Evolutionary conservation across 1,140 invertebrate genomes (phyloP), one percentile per base, ranked within the genome.

Genomic region (Oryzaephilus surinamensis): DNA sequence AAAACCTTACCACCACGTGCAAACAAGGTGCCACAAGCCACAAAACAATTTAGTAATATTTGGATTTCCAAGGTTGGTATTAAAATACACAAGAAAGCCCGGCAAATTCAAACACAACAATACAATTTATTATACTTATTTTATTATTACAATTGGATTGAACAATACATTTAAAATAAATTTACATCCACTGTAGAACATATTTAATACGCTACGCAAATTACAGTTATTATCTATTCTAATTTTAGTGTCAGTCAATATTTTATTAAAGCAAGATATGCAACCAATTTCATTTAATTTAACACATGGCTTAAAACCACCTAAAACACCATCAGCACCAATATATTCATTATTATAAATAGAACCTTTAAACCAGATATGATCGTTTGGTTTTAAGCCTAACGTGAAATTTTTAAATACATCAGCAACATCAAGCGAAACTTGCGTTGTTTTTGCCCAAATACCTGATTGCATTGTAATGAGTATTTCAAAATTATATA

Each of bases 131-230:
- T 10, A 24, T 30, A 28, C 33, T 58, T 62, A 83, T 61, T 81
- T 81, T 53, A 84, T 81, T 50, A 78, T 73, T 43, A 84, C 69
- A 23, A 85, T 62, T 6, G 81, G 81, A 69, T 81, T 83, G 18
- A 84, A 70, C 37, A 84, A 43, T 48, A 83, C 79, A 64, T 85
- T 84, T 6, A 85, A 58, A 38, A 84, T 68, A 62, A 79, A 77
- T 50, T 83, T 84, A 6, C 76, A 55, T 2, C 79, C 78, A 0
- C 73, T 62, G 41, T 72, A 69, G 46, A 79, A 60, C 50, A 74
- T 71, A 45, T 69, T 71, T 4, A 72, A 47, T 15, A 78, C 51
- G 13, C 67, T 73, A 41, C 72, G 46, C 24, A 67, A 60, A 51
- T 28, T 30, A 46, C 50, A 19, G 4, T 67, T 60, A 23, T 57